Evolutionary conservation across 2,888 invertebrate species (phyloP).

Genomic region (Ennomos erosarius): DNA sequence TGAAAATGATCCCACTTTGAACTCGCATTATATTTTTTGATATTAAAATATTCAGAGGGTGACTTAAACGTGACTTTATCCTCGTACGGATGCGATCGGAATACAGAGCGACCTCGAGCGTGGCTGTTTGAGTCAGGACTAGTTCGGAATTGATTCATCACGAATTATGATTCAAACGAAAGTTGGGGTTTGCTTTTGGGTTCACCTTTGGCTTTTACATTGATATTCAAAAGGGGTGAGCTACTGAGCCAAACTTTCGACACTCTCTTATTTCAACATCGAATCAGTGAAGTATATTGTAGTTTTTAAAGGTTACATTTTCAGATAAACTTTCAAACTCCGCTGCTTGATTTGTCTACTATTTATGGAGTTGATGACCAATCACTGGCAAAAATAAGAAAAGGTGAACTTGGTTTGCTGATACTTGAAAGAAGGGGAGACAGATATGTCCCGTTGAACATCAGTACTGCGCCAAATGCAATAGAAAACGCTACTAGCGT

Average conservation of each 20-base stretch:
- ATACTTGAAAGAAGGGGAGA: constrained; percentile 56
- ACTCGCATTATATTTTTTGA: constrained; percentile 46
- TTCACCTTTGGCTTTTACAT: constrained; percentile 18
- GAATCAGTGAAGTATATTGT: neutral
- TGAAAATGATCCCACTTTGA: constrained; percentile 47
- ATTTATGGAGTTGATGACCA: constrained; percentile 66
- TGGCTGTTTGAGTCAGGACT: constrained; percentile 30
- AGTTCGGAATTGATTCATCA: constrained; percentile 35
- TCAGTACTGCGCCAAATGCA: constrained; percentile 28
- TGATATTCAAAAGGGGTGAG: constrained; percentile 6
- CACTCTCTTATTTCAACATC: constrained; percentile 1
- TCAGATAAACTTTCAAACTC: constrained; percentile 73
- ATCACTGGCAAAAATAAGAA: constrained; percentile 53
- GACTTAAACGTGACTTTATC: constrained; percentile 49
- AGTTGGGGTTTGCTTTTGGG: constrained; percentile 9
- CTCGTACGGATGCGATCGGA: constrained; percentile 34
- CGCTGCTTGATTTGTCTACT: constrained; percentile 66
- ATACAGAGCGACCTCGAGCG: constrained; percentile 42
- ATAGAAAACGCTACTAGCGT: constrained; percentile 2
- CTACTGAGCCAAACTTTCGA: too few relatives aligned
- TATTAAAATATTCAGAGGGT: constrained; percentile 47
- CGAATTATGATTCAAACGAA: constrained; percentile 36
- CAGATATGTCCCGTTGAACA: constrained; percentile 53
- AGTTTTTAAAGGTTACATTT: neutral
- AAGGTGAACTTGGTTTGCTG: constrained; percentile 59